These are phyloP conservation scores for Aphaenogaster rudis DNA, from an alignment of 1,140 invertebrate genomes.

Conservation along the genomic window DNA sequence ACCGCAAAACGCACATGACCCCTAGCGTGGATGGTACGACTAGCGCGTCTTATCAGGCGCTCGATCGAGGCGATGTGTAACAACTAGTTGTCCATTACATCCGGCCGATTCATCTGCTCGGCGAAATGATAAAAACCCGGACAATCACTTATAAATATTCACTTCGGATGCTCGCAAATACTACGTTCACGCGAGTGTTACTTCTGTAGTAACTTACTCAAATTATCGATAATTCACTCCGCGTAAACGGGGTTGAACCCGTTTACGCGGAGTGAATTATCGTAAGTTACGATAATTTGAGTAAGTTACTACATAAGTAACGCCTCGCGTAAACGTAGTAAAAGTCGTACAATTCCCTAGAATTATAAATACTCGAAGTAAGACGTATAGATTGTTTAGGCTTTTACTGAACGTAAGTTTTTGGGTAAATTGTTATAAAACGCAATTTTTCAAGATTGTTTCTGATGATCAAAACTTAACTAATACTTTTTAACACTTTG, in stretches of 20 bases:
- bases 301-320: too few species aligned
- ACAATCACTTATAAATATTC: conserved; percentile 54
- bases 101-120: conserved; percentile 41
- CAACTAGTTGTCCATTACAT: conserved; percentile 71
- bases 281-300: too few species aligned
- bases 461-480: not conserved
- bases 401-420: not conserved
- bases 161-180: conserved; percentile 31
- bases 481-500: not conserved
- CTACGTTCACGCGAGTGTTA: too few species aligned
- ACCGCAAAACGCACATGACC: conserved; percentile 77
- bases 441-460: not conserved
- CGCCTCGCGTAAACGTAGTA: too few species aligned
- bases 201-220: too few species aligned
- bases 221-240: too few species aligned
- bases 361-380: conserved; percentile 18
- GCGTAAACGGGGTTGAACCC: too few species aligned
- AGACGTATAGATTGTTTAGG: not conserved
- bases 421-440: not conserved
- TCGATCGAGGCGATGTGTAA: conserved; percentile 68
- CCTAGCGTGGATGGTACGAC: conserved; percentile 49
- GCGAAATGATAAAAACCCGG: conserved; percentile 67
- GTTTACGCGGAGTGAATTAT: too few species aligned
- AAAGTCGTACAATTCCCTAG: not conserved
- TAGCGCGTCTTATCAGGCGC: conserved; percentile 40